These are phyloP conservation scores for Podabrus alpinus DNA, from an alignment of 2,888 invertebrate species.

Conservation along the genomic window DNA sequence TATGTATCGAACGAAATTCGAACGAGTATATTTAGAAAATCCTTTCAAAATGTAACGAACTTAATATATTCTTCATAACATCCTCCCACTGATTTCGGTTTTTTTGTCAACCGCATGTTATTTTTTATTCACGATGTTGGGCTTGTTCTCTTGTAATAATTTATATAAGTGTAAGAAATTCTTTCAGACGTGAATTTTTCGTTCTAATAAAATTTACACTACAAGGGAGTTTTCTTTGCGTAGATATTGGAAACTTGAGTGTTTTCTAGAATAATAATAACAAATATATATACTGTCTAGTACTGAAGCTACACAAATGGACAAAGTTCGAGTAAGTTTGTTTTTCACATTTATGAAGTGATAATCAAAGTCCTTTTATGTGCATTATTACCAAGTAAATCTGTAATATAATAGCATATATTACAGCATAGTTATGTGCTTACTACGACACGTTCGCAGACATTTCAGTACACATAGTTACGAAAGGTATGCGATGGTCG, in stretches of 20 bases:
- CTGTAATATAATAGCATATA: too few relatives aligned
- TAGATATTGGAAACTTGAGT: not conserved
- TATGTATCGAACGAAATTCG: not conserved
- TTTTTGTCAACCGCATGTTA: not conserved
- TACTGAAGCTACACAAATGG: not conserved
- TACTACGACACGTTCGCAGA: too few relatives aligned
- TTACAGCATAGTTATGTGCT: too few relatives aligned
- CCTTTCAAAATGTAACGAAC: not conserved
- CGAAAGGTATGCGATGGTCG: too few relatives aligned
- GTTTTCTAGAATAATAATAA: not conserved
- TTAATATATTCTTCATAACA: not conserved
- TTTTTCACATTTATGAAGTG: too few relatives aligned
- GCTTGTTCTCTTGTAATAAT: not conserved
- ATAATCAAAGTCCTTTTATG: too few relatives aligned
- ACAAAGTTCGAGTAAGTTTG: not conserved
- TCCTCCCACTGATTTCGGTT: not conserved
- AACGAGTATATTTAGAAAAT: not conserved
- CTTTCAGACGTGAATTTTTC: not conserved
- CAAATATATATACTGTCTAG: too few relatives aligned
- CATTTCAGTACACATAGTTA: too few relatives aligned
- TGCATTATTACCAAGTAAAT: too few relatives aligned
- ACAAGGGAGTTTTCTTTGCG: not conserved
- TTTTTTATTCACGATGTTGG: not conserved
- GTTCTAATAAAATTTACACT: not conserved
- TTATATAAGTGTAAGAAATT: not conserved